These are phyloP conservation scores for Hyles euphorbiae DNA, from an alignment of 1,140 invertebrate species.

Conservation along the genomic window DNA sequence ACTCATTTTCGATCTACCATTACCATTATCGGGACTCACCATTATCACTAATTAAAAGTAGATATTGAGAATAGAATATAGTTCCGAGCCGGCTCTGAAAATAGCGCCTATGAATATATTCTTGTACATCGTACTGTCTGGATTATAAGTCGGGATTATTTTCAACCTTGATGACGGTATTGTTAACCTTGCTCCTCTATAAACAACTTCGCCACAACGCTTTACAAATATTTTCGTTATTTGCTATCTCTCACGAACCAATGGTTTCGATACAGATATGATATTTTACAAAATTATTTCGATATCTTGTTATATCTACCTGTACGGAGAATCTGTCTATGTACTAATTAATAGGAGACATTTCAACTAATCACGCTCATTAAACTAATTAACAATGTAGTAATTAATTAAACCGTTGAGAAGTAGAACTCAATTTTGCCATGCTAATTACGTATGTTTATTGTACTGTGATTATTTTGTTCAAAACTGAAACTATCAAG, in stretches of 20 bases:
- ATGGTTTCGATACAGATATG: no score
- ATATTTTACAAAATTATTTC: no score
- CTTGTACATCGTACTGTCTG: slow-evolving; percentile 32
- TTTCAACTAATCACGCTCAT: no score
- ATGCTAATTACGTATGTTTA: neutral
- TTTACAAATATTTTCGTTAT: slow-evolving; percentile 17
- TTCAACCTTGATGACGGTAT: slow-evolving; percentile 65
- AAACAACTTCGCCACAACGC: slow-evolving; percentile 44
- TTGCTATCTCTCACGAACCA: slow-evolving; percentile 6
- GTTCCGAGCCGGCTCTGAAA: slow-evolving; percentile 15
- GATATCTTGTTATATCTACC: no score
- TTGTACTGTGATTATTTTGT: no score
- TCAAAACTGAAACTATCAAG: no score
- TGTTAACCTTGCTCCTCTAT: slow-evolving; percentile 59
- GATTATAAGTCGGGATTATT: slow-evolving; percentile 48
- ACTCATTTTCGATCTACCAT: slow-evolving; percentile 15
- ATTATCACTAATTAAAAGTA: slow-evolving; percentile 5
- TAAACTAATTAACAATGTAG: no score
- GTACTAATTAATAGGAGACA: no score
- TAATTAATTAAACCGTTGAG: no score
- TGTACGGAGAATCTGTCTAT: no score
- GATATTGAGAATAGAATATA: slow-evolving; percentile 2
- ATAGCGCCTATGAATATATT: slow-evolving; percentile 36
- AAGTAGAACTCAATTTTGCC: no score
- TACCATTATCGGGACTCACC: neutral